Percentiles rank a stretch among this genome's conserved stretches.
These are phyloP conservation scores for Heliopora coerulea DNA, from an alignment of 92 coral and sea anemone genomes.

Conservation along the genomic window DNA sequence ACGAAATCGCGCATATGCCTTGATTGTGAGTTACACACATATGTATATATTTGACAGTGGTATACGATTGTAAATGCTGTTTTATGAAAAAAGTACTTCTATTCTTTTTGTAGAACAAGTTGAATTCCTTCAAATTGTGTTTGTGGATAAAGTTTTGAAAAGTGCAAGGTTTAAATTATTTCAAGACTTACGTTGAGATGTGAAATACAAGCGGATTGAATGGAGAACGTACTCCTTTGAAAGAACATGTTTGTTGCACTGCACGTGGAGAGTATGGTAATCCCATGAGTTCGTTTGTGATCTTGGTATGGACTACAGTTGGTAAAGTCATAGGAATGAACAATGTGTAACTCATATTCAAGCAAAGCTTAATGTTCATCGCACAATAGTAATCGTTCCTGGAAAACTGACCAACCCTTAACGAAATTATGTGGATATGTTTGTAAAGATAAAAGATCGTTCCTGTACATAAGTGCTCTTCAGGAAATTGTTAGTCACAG, in stretches of 20 bases:
- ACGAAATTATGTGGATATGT: conserved; percentile 9
- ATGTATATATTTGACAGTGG: no score
- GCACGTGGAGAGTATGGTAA: not conserved
- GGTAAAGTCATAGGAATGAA: not conserved
- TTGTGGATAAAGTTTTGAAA: conserved; percentile 10
- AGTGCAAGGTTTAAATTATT: conserved; percentile 21
- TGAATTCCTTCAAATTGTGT: not conserved
- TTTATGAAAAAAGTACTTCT: not conserved
- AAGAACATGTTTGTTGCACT: not conserved
- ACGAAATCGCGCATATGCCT: conserved; percentile 5
- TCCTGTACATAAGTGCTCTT: conserved; percentile 15
- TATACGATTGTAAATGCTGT: no score
- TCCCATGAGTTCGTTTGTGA: not conserved
- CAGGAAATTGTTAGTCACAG: not conserved
- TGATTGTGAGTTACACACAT: conserved; percentile 25
- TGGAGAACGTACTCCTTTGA: conserved; percentile 9
- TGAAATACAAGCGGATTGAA: conserved; percentile 2
- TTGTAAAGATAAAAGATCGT: conserved; percentile 18
- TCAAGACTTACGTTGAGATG: not conserved
- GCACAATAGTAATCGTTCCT: not conserved
- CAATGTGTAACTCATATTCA: not conserved
- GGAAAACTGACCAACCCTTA: not conserved
- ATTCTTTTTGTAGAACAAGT: conserved; percentile 11
- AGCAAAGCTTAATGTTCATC: not conserved
- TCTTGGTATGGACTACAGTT: not conserved